Conservation (phyloP, 2,797 vertebrate genomes). For the Rhynchonycteris naso region DNA sequence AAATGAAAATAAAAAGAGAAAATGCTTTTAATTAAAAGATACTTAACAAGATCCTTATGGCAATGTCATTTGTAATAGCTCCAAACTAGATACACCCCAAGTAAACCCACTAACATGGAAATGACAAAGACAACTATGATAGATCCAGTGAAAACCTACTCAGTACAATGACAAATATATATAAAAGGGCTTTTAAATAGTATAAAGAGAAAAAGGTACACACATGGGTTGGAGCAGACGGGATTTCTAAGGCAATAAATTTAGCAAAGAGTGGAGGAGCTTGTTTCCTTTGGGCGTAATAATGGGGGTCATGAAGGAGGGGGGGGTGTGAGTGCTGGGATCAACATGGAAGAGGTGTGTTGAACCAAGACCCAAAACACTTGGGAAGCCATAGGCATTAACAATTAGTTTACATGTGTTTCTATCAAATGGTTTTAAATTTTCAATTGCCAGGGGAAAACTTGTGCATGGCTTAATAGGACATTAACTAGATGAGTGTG, state of each 20-base stretch:
- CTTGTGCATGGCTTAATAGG: background rate
- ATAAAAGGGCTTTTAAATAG: background rate
- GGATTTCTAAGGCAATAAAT: background rate
- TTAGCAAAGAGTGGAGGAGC: background rate
- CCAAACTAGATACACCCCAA: conserved; percentile 34
- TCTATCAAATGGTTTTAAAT: background rate
- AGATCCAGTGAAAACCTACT: background rate
- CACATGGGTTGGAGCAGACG: background rate
- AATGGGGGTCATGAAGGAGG: background rate
- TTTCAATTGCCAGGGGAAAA: background rate
- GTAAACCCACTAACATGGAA: background rate
- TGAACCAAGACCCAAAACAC: background rate
- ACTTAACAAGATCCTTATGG: conserved; percentile 2
- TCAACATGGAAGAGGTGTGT: background rate
- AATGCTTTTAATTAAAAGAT: conserved; percentile 39
- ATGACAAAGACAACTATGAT: background rate
- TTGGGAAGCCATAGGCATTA: background rate
- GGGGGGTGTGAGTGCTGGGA: background rate
- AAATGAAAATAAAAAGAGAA: background rate
- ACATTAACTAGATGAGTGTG: background rate
- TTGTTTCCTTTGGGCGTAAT: background rate
- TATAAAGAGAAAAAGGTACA: background rate
- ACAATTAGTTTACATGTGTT: background rate
- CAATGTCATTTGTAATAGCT: conserved; percentile 20
- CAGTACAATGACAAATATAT: background rate